These are phyloP conservation scores for Aulostomus chinensis DNA, from an alignment of 2,797 vertebrate species.

Conservation along the genomic window DNA sequence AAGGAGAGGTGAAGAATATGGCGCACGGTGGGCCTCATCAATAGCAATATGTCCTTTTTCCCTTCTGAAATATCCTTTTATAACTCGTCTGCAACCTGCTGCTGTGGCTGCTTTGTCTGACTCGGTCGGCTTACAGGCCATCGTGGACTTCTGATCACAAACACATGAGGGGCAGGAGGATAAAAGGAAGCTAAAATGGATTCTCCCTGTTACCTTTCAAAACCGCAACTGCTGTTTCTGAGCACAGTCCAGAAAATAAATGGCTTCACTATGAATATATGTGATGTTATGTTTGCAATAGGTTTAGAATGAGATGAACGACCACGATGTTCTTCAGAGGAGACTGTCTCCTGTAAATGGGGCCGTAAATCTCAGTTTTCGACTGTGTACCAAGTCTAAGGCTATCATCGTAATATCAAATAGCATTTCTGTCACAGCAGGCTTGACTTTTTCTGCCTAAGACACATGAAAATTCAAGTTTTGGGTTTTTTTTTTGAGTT, in stretches of 20 bases:
- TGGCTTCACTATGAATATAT: background rate
- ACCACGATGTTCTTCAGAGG: no score
- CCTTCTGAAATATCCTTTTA: conserved; percentile 60
- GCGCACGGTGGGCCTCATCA: conserved; percentile 65
- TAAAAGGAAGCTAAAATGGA: conserved; percentile 12
- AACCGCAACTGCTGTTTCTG: conserved; percentile 19
- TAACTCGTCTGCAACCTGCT: conserved; percentile 58
- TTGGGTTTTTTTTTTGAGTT: no score
- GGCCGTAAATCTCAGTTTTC: no score
- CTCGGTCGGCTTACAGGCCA: conserved; percentile 31
- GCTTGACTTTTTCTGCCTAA: no score
- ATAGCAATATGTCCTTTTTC: conserved; percentile 66
- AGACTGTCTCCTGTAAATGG: no score
- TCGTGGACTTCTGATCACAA: conserved; percentile 42
- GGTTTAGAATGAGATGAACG: background rate
- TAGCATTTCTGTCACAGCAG: no score
- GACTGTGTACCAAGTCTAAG: no score
- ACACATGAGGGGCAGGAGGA: conserved; percentile 2
- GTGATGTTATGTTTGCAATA: background rate
- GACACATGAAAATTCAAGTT: no score
- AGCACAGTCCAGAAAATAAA: background rate
- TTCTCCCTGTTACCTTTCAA: conserved; percentile 4
- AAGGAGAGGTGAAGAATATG: conserved; percentile 71
- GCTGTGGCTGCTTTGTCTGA: conserved; percentile 53
- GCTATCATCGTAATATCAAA: no score